Evolutionary conservation across 2,888 invertebrate genomes (phyloP).

Genomic region (Myathropa florea): DNA sequence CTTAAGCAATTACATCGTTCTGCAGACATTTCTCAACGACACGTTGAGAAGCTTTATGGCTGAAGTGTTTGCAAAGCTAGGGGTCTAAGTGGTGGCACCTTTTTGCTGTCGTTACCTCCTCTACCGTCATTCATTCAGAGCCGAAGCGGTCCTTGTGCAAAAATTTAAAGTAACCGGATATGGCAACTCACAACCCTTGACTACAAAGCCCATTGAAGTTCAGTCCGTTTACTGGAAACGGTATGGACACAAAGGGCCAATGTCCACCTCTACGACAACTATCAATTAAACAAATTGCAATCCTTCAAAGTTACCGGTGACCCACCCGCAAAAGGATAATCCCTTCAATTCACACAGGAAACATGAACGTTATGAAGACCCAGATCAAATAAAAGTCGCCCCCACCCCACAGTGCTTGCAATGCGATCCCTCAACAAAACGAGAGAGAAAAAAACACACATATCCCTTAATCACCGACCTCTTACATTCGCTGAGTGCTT

Average conservation of each 20-base stretch:
- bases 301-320: not conserved
- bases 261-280: not conserved
- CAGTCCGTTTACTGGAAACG: too few species aligned
- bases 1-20: too few species aligned
- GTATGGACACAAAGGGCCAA: not conserved
- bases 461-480: slow-evolving; percentile 38
- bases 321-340: not conserved
- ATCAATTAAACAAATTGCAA: not conserved
- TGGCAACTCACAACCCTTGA: too few species aligned
- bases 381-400: not conserved
- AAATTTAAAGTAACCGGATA: too few species aligned
- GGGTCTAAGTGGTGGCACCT: too few species aligned
- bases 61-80: too few species aligned
- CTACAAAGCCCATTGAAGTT: too few species aligned
- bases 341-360: not conserved
- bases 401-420: slow-evolving; percentile 1
- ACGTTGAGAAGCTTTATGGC: too few species aligned
- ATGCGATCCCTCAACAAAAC: slow-evolving; percentile 7
- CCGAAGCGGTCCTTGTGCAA: too few species aligned
- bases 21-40: too few species aligned
- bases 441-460: not conserved
- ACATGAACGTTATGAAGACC: not conserved
- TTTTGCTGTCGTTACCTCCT: too few species aligned
- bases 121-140: too few species aligned
- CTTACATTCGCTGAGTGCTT: slow-evolving; percentile 43